Evolutionary conservation across 1,140 invertebrate genomes (phyloP), one percentile per base, ranked within the genome.

Genomic region (Camponotus pennsylvanicus): DNA sequence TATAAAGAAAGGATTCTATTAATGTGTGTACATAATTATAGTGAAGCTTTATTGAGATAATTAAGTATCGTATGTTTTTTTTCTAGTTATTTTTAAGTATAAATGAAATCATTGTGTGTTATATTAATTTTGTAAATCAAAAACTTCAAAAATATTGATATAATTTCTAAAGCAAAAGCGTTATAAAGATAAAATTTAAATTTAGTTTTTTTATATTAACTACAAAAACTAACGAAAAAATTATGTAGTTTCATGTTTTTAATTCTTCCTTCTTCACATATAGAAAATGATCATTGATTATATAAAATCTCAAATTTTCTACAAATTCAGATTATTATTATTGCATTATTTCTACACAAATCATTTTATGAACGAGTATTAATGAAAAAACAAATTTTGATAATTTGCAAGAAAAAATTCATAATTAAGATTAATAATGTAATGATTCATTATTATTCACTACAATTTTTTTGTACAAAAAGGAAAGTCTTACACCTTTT

Each of bases 11-110:
- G 18, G 21, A 57, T 55, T 55, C 15, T 37, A 37, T 0, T 8
- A 52, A 18, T 18, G 4, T 18, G 15, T 15, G 5, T 52, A 52
- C 0, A 0, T 52, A 52, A 52, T 57, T 57, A 27, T 52, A 71
- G 34, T 13, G 49, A 34, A 32, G 34, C 55, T 55, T 71, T 8
- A n/a, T 71, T 71, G 55, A n/a, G 49, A 21, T 76, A 63, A 61
- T 61, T 42, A 11, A 61, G 4, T 61, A 27, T 59, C 27, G 9
- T 5, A 52, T 37, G 4, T 55, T 57, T 21, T 40, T 27, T 27
- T 27, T 27, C 27, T 27, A 21, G 18, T 57, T 3, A 32, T 37
- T 73, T 57, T 32, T 73, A 52, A 2, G 37, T 18, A 34, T 37
- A 55, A 55, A 13, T 73, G 1, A 73, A 37, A 55, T 73, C 11